A percentile compares a stretch with the other conserved stretches of the same genome.
These are phyloP conservation scores for Malthinus flaveolus DNA, from an alignment of 2,888 invertebrate genomes.

Conservation along the genomic window DNA sequence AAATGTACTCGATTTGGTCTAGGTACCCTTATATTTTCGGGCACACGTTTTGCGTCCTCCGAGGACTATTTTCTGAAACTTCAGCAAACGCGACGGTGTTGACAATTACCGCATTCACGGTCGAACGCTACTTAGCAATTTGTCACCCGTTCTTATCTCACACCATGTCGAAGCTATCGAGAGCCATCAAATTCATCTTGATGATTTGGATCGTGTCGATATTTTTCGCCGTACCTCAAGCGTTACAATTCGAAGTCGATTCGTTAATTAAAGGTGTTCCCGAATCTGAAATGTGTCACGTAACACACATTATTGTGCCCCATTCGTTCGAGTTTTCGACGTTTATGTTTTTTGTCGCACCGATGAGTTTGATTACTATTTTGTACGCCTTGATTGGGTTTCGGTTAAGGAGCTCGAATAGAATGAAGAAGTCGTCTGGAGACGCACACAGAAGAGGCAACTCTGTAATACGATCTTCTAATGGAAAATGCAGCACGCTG, in stretches of 20 bases:
- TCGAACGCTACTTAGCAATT: conserved; percentile 72
- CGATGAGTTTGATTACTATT: conserved; percentile 84
- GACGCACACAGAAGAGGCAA: conserved; percentile 14
- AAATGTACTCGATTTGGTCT: conserved; percentile 78
- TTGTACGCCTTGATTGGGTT: conserved; percentile 78
- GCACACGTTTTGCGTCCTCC: conserved; percentile 74
- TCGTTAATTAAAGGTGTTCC: conserved; percentile 47
- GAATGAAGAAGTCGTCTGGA: conserved; percentile 51
- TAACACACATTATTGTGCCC: conserved; percentile 60
- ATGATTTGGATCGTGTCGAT: conserved; percentile 80
- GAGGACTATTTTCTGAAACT: conserved; percentile 79
- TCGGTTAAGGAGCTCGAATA: conserved; percentile 67
- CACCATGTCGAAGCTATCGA: conserved; percentile 83
- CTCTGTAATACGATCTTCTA: conserved; percentile 10
- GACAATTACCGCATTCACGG: conserved; percentile 71
- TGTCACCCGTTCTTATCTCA: conserved; percentile 73
- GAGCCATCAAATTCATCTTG: conserved; percentile 80
- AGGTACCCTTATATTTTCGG: conserved; percentile 80
- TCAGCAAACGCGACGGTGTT: conserved; percentile 76
- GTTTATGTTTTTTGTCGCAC: conserved; percentile 81
- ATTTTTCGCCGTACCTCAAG: conserved; percentile 74
- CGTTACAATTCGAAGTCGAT: conserved; percentile 57
- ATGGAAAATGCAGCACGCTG: conserved; percentile 17
- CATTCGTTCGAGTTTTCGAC: conserved; percentile 81
- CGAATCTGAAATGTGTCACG: conserved; percentile 55